phyloP scores from a whole-genome alignment of 2,888 invertebrate species.

The Oscheius myriophilus region DNA sequence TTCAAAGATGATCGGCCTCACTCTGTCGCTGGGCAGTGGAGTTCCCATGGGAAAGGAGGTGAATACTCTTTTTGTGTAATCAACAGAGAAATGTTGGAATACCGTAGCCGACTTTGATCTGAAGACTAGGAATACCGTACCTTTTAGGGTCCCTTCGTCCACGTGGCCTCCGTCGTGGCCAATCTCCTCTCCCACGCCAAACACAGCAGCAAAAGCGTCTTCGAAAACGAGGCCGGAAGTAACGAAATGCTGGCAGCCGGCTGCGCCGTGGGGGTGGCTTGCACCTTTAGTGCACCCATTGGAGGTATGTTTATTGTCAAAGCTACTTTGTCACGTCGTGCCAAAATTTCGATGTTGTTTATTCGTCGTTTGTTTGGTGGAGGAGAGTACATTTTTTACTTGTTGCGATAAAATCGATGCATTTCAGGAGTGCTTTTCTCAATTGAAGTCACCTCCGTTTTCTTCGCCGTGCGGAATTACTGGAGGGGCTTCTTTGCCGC shows the following conservation, averaged over 20 bases:
- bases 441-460: slow-evolving; percentile 98
- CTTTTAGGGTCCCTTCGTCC: slow-evolving; percentile 88
- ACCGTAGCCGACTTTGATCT: background rate
- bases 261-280: slow-evolving; percentile 92
- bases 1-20: slow-evolving; percentile 92
- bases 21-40: slow-evolving; percentile 92
- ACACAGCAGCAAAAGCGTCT: slow-evolving; percentile 74
- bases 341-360: too few relatives aligned
- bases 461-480: slow-evolving; percentile 96
- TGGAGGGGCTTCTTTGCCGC: slow-evolving; percentile 98
- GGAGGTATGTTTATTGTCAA: slow-evolving; percentile 77
- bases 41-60: slow-evolving; percentile 95
- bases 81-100: too few relatives aligned
- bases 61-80: too few relatives aligned
- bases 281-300: slow-evolving; percentile 94
- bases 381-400: background rate
- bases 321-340: too few relatives aligned
- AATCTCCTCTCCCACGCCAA: slow-evolving; percentile 89
- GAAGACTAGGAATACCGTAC: background rate
- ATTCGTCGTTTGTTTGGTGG: background rate
- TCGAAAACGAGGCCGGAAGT: slow-evolving; percentile 72
- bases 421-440: slow-evolving; percentile 88
- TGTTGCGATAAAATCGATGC: background rate
- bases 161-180: slow-evolving; percentile 96
- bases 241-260: slow-evolving; percentile 97